Evolutionary conservation across 2,888 invertebrate species (phyloP).

Genomic region (Nasonovia ribisnigri): DNA sequence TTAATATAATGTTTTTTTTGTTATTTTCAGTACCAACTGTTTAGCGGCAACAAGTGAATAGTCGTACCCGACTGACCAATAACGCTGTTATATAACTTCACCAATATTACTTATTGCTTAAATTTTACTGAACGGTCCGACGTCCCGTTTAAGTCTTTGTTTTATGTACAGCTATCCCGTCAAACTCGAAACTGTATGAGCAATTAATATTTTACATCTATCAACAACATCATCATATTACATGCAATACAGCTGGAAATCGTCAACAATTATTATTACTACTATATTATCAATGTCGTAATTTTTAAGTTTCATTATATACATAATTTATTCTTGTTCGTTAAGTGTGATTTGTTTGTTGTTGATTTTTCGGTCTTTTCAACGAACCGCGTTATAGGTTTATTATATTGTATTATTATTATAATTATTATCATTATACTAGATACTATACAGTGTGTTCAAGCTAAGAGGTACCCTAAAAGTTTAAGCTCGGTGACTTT

Average conservation of each 20-base stretch:
- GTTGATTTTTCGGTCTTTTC: not conserved
- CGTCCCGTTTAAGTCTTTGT: not conserved
- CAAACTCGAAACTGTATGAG: not conserved
- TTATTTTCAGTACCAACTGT: constrained; percentile 49
- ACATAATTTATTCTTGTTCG: constrained; percentile 18
- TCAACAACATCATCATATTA: not conserved
- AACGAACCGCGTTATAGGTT: not conserved
- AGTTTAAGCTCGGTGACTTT: not conserved
- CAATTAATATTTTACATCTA: not conserved
- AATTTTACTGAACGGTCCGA: constrained; percentile 7
- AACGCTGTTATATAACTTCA: not conserved
- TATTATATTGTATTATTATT: not conserved
- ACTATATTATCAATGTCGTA: not conserved
- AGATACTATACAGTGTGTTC: not conserved
- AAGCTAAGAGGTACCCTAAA: not conserved
- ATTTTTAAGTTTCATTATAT: constrained; percentile 18
- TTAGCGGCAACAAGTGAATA: constrained; percentile 54
- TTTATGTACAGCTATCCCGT: not conserved
- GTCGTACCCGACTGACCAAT: not conserved
- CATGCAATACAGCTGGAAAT: not conserved
- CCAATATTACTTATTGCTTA: not conserved
- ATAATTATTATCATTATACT: not conserved
- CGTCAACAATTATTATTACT: constrained; percentile 47
- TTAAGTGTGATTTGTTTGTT: not conserved
- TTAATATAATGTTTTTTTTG: not conserved